A percentile compares a stretch with the other conserved stretches of the same genome.
Evolutionary conservation across 2,797 vertebrate genomes (phyloP).

Genomic region (Hybognathus amarus): DNA sequence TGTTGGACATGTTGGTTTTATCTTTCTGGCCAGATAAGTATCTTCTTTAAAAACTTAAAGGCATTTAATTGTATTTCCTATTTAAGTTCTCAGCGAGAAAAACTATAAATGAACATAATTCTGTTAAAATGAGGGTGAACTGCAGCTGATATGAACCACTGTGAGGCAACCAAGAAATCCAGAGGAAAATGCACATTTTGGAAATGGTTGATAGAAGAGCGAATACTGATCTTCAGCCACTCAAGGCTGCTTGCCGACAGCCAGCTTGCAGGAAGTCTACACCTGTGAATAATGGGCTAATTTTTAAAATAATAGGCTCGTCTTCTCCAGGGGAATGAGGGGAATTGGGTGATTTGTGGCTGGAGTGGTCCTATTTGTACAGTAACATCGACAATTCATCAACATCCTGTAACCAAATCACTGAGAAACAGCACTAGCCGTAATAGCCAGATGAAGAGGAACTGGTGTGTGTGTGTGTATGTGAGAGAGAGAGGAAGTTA

Average conservation of each 20-base stretch:
- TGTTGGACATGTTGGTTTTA: background rate
- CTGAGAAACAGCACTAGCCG: conserved; percentile 18
- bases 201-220: background rate
- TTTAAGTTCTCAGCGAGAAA: conserved; percentile 4
- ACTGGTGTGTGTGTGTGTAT: conserved; percentile 9
- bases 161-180: background rate
- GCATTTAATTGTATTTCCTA: background rate
- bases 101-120: background rate
- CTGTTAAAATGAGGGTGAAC: background rate
- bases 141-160: background rate
- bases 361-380: conserved; percentile 42
- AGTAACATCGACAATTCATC: conserved; percentile 48
- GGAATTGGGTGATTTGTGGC: conserved; percentile 45
- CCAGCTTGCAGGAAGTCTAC: conserved; percentile 54
- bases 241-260: conserved; percentile 57
- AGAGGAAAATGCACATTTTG: background rate
- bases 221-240: conserved; percentile 54
- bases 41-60: background rate
- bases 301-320: conserved; percentile 20
- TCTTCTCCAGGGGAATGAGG: conserved; percentile 31
- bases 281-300: conserved; percentile 63
- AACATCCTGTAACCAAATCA: conserved; percentile 55
- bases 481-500: background rate
- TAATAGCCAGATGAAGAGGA: conserved; percentile 44
- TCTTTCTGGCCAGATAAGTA: background rate